Evolutionary conservation across 1,140 invertebrate genomes (phyloP), one percentile per base, ranked within the genome.

Genomic region (Venustaconcha ellipsiformis): DNA sequence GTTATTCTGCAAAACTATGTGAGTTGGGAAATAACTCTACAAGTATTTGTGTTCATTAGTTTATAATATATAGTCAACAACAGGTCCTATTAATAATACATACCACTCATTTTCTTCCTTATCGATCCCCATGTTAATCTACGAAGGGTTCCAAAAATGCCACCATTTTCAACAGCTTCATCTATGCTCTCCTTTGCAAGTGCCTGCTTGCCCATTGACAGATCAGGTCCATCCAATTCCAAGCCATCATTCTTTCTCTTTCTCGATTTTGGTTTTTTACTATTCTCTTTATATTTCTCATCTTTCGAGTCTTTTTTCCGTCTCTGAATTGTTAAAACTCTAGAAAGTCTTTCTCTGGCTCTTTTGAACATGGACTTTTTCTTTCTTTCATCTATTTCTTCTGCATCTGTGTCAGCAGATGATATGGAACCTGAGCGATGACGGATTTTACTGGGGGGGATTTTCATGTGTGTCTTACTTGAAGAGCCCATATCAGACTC

Each of bases 351-450:
- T 55, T 72, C 60, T 63, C 67, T 64, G 8, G 75, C 75, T 58
- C 67, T 77, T 63, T 77, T 77, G 63, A 77, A 77, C 75, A 77
- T 77, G 13, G 75, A 72, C 59, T 77, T 77, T 37, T 77, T 77
- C 30, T 72, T 77, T 56, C 75, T 65, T 14, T 66, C 70, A 13
- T 72, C 18, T 20, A 23, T n/a, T n/a, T 30, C n/a, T 30, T 66
- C 64, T 23, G 20, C 17, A 30, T 66, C 18, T 17, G 15, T 30
- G 18, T 20, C 30, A 13, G 20, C 64, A 30, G 64, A 30, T 20
- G 64, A 66, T n/a, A 30, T 62, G 20, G 59, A 62, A 62, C 59
- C 20, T 62, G 59, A 62, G 20, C 20, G 59, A n/a, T 62, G 59
- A 62, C 18, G 20, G 18, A 8, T 62, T 23, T 23, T 62, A 62